Evolutionary conservation across 30 jellyfish, hydroid and myxozoan genomes (phyloP).

Genomic region (Hydractinia echinata): DNA sequence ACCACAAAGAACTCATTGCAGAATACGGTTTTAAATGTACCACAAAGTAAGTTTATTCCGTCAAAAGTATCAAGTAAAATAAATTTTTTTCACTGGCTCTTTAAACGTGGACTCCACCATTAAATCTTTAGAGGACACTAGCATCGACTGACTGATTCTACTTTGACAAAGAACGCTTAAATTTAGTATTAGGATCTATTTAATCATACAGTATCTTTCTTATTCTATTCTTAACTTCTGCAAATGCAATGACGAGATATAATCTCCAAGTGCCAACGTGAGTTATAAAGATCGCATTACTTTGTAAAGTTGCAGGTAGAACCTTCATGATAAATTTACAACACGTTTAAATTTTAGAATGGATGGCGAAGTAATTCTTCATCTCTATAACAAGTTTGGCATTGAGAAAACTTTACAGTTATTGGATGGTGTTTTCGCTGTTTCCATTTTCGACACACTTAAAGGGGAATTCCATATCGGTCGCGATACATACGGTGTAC

Average conservation of each 20-base stretch:
- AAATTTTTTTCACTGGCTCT: too few species aligned
- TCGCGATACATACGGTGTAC: conserved; percentile 92
- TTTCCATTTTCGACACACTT: conserved; percentile 73
- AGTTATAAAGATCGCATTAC: too few species aligned
- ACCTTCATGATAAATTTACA: too few species aligned
- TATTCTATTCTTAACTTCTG: neutral
- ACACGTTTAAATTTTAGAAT: conserved; percentile 33
- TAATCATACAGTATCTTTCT: too few species aligned
- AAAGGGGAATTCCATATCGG: conserved; percentile 67
- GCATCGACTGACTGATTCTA: too few species aligned
- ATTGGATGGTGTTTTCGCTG: conserved; percentile 89
- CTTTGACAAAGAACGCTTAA: too few species aligned
- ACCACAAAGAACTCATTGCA: conserved; percentile 62
- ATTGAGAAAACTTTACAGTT: conserved; percentile 71
- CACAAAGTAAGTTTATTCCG: conserved; percentile 45
- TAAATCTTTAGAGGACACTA: too few species aligned
- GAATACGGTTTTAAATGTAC: conserved; percentile 61
- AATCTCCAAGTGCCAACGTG: too few species aligned
- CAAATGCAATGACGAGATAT: neutral
- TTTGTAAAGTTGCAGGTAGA: too few species aligned
- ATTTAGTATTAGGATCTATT: too few species aligned
- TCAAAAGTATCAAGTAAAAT: too few species aligned
- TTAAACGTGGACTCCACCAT: too few species aligned
- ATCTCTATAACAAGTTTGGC: conserved; percentile 79
- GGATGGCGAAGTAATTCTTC: conserved; percentile 89